phyloP scores from a whole-genome alignment of 2,888 invertebrate species.

The Drosophila nigricruria region DNA sequence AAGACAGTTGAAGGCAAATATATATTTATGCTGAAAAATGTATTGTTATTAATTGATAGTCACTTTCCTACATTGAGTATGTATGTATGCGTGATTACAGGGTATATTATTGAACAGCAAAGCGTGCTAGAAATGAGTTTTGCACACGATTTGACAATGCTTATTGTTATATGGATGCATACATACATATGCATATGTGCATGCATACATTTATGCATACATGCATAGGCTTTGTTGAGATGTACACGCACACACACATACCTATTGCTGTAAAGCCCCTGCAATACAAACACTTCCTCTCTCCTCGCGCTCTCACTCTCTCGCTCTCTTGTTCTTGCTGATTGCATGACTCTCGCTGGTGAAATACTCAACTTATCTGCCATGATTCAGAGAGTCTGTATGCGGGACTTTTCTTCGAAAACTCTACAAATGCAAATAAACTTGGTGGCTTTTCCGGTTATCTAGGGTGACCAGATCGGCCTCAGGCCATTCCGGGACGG shows the following conservation, averaged over 20 bases:
- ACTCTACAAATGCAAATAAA: conserved; percentile 9
- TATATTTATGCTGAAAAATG: neutral
- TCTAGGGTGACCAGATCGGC: too few species aligned
- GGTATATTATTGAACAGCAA: neutral
- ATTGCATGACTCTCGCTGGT: conserved; percentile 6
- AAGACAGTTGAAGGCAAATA: neutral
- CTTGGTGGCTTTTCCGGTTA: neutral
- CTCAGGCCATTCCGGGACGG: too few species aligned
- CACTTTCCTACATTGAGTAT: neutral
- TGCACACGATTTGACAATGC: conserved; percentile 18
- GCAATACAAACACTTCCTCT: neutral
- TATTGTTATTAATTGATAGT: neutral
- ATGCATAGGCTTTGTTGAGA: neutral
- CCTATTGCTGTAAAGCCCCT: conserved; percentile 8
- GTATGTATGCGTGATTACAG: neutral
- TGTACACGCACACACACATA: neutral
- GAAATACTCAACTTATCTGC: conserved; percentile 22
- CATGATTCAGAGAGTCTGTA: conserved; percentile 29
- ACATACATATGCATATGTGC: too few species aligned
- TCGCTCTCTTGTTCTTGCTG: neutral
- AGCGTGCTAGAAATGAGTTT: neutral
- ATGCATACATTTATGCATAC: neutral
- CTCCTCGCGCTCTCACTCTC: neutral
- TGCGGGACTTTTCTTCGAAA: conserved; percentile 10
- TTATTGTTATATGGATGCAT: neutral